Evolutionary conservation across 2,797 vertebrate genomes (phyloP).

Genomic region (Arctocebus calabarensis): DNA sequence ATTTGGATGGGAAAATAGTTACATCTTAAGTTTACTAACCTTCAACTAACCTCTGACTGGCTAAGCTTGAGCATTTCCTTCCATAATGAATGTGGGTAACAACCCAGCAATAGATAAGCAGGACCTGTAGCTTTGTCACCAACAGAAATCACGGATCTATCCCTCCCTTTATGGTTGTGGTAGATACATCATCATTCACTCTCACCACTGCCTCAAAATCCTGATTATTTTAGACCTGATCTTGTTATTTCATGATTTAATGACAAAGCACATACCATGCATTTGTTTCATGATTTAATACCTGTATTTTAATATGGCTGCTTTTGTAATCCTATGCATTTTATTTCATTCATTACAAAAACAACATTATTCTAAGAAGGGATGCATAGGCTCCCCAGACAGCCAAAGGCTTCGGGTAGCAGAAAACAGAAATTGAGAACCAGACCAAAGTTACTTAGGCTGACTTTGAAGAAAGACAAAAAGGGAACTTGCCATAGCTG

Average conservation of each 20-base stretch:
- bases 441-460: background rate
- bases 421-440: slow-evolving; percentile 53
- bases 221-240: background rate
- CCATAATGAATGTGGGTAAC: background rate
- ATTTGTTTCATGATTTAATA: background rate
- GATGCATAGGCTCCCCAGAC: background rate
- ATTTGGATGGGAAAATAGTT: background rate
- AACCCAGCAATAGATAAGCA: too few species aligned
- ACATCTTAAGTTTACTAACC: background rate
- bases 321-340: background rate
- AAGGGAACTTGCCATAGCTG: background rate
- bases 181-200: background rate
- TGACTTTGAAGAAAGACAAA: background rate
- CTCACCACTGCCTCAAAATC: background rate
- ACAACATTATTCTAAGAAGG: background rate
- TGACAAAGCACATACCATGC: background rate
- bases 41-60: background rate
- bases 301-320: background rate
- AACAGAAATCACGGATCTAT: background rate
- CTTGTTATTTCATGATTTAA: background rate
- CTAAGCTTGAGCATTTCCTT: background rate
- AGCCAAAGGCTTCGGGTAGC: background rate
- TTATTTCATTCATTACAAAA: background rate
- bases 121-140: background rate
- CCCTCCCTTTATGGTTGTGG: too few species aligned